Base-by-base conservation (phyloP, 2,888 invertebrate genomes). In the Campoletis raptor region DNA sequence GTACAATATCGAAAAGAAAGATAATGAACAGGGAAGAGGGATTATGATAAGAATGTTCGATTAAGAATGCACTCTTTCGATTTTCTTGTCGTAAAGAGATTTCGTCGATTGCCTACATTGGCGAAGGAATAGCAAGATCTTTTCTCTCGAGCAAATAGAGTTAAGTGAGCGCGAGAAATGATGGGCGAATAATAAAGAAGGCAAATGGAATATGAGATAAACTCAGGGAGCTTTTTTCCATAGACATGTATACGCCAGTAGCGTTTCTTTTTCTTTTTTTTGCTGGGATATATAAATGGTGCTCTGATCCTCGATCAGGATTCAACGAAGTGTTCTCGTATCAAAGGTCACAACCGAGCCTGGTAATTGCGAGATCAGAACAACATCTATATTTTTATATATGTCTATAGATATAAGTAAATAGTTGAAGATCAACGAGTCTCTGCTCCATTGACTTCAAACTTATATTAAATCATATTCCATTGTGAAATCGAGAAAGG, bases 381-480 rank as follows among this genome's bases (percentile, higher is more conserved):
- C 74, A 83, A 81, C 83, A 45, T 4, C 6, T 8, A 66, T 57
- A n/a, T n/a, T 45, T 64, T 2, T 40, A 21, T 78, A n/a, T 45
- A 45, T 36, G 30, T 37, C 45, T 66, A 48, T 66, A 52, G 18
- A 42, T 88, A 88, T 87, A 88, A 81, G 86, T 89, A 89, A 83
- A 91, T 61, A 90, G 86, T 86, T 86, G 79, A 86, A 72, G 82
- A 87, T 86, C 79, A 70, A 69, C 78, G 79, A 37, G 64, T 81
- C 85, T 48, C 79, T 88, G 89, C 86, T 83, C 89, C 89, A 90
- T 90, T 91, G 90, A 88, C 87, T 89, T 88, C 84, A 79, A 69
- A 88, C 87, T 89, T 88, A 91, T 90, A 90, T 92, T 92, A 91
- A 92, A 92, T 92, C 91, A 90, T 91, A 89, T 90, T 92, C 90